A percentile compares a stretch with the other conserved stretches of the same genome.
These are phyloP conservation scores for Dicrurus megarhynchus DNA, from an alignment of 2,113 vertebrate genomes.

Conservation along the genomic window DNA sequence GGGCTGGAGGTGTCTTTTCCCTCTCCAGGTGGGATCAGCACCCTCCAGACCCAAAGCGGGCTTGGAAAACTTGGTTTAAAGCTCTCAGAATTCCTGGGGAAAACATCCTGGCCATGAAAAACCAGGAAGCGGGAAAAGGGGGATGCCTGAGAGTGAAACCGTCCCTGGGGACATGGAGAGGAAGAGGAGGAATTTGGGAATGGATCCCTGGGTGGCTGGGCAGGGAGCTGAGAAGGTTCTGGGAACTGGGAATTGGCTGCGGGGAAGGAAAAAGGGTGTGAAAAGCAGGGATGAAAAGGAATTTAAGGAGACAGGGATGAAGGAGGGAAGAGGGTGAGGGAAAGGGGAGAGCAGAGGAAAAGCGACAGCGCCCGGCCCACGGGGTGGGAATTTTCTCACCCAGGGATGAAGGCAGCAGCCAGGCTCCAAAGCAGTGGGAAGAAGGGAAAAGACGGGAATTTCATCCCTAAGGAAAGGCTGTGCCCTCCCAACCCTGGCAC, in stretches of 20 bases:
- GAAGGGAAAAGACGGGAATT: neutral
- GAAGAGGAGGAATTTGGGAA: neutral
- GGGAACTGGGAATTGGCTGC: neutral
- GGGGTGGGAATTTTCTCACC: neutral
- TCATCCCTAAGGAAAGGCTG: neutral
- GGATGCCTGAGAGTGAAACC: neutral
- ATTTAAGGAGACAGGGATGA: neutral
- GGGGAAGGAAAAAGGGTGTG: neutral
- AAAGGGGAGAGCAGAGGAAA: neutral
- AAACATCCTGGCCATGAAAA: rapidly evolving
- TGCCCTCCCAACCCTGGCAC: neutral
- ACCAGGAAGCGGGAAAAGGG: rapidly evolving
- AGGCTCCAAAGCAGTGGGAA: neutral
- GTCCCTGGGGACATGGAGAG: neutral
- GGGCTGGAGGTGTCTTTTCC: neutral
- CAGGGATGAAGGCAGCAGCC: neutral
- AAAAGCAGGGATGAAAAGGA: neutral
- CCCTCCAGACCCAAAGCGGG: neutral
- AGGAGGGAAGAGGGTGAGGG: neutral
- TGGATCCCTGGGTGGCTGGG: neutral
- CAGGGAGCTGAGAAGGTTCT: neutral
- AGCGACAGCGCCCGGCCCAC: neutral
- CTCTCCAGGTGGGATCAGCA: neutral
- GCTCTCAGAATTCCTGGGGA: neutral
- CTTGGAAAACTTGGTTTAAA: rapidly evolving